Evolutionary conservation across 2,888 invertebrate species (phyloP).

Genomic region (Koerneria pararmatus): DNA sequence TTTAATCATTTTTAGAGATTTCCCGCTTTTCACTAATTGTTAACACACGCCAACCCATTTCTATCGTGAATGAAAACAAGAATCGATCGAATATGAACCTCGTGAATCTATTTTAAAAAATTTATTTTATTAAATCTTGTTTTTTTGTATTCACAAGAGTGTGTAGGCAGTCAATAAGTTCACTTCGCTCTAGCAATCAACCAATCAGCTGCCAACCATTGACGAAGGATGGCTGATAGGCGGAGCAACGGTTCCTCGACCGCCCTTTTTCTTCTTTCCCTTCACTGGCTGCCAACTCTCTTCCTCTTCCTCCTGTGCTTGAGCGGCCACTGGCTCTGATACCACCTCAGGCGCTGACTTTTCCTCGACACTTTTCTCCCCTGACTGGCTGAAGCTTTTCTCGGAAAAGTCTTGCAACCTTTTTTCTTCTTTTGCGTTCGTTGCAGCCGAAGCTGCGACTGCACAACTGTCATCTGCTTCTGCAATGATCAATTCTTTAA

Average conservation of each 20-base stretch:
- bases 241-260: constrained; percentile 22
- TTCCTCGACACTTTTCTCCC: not conserved
- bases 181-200: constrained; percentile 7
- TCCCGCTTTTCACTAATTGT: no score
- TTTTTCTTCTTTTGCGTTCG: no score
- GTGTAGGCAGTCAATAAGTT: not conserved
- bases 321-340: constrained; percentile 14
- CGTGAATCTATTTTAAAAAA: constrained; percentile 3
- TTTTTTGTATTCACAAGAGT: not conserved
- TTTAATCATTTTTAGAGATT: no score
- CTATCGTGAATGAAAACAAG: no score
- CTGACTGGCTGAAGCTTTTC: not conserved
- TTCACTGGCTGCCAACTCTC: constrained; percentile 43
- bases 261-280: constrained; percentile 38
- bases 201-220: constrained; percentile 1
- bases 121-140: not conserved
- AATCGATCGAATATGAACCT: no score
- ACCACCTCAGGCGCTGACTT: constrained; percentile 8
- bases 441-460: not conserved
- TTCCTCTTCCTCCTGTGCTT: constrained; percentile 32
- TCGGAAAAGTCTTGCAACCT: constrained; percentile 1
- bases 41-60: no score
- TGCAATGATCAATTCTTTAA: no score
- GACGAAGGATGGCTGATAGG: constrained; percentile 14
- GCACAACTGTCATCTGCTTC: not conserved